These are phyloP conservation scores for Leptobrachium ailaonicum DNA, from an alignment of 2,113 vertebrate genomes.

Conservation along the genomic window DNA sequence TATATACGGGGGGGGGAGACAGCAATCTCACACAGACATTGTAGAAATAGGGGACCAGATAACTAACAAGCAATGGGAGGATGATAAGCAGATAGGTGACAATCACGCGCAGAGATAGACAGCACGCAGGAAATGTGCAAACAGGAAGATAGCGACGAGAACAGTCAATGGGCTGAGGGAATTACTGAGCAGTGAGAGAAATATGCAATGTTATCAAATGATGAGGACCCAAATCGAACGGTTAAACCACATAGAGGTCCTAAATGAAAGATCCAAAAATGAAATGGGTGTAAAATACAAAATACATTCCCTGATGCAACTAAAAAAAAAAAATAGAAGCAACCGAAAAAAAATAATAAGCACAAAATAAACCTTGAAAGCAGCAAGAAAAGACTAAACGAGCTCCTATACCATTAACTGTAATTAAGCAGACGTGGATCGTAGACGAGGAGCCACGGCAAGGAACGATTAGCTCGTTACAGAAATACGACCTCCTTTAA, in stretches of 20 bases:
- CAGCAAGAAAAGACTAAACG: neutral
- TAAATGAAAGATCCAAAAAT: neutral
- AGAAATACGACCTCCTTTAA: neutral
- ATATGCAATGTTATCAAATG: slow-evolving; percentile 10
- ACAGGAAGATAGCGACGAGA: neutral
- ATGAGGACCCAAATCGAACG: neutral
- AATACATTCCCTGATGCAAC: neutral
- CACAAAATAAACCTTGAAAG: neutral
- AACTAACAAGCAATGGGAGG: slow-evolving; percentile 19
- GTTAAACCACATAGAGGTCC: neutral
- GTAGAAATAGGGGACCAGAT: slow-evolving; percentile 19
- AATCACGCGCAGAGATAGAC: slow-evolving; percentile 11
- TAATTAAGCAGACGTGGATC: neutral
- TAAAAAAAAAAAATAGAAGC: neutral
- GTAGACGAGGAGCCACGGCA: neutral
- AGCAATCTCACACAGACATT: slow-evolving; percentile 25
- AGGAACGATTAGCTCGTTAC: neutral
- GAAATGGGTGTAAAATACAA: too few species aligned
- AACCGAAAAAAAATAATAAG: neutral
- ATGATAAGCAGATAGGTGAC: slow-evolving; percentile 35
- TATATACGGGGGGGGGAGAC: neutral
- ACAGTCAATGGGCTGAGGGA: neutral
- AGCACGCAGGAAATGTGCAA: neutral
- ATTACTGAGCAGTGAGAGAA: neutral
- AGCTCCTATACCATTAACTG: neutral